Evolutionary conservation across 1,140 invertebrate genomes (phyloP).

Genomic region (Leptoteleia sp.): DNA sequence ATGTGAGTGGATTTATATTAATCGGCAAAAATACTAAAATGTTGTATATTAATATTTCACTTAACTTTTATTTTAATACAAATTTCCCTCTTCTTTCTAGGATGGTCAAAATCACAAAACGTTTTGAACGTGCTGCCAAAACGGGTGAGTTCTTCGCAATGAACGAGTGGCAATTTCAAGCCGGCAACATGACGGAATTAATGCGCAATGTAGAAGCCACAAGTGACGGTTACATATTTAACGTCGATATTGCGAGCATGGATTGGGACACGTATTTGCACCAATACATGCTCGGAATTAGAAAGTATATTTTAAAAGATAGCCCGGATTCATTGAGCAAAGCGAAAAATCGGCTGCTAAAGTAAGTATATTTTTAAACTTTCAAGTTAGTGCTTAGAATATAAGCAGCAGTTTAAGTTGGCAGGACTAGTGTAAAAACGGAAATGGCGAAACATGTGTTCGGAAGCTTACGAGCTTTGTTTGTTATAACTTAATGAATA

Average conservation of each 20-base stretch:
- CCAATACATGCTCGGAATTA: slow-evolving; percentile 89
- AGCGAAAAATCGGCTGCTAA: slow-evolving; percentile 85
- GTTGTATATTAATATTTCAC: no score
- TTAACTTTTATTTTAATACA: no score
- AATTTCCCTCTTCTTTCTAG: slow-evolving; percentile 82
- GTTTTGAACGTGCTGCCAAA: slow-evolving; percentile 88
- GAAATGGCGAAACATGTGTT: no score
- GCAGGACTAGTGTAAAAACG: no score
- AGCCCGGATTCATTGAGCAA: slow-evolving; percentile 84
- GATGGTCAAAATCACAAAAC: slow-evolving; percentile 91
- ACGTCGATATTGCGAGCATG: slow-evolving; percentile 83
- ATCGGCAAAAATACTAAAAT: no score
- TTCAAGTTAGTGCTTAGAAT: no score
- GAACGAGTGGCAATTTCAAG: slow-evolving; percentile 92
- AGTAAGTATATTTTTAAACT: slow-evolving; percentile 82
- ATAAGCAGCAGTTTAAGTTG: no score
- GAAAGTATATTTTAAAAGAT: slow-evolving; percentile 90
- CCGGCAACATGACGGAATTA: slow-evolving; percentile 87
- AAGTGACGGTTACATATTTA: slow-evolving; percentile 84
- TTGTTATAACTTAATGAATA: no score
- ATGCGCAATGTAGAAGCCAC: slow-evolving; percentile 82
- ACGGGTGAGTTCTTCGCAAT: slow-evolving; percentile 93
- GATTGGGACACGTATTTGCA: slow-evolving; percentile 87
- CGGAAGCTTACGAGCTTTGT: no score
- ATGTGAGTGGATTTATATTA: slow-evolving; percentile 87